Conservation (phyloP, 2,113 vertebrate genomes). For the Tetrax tetrax region DNA sequence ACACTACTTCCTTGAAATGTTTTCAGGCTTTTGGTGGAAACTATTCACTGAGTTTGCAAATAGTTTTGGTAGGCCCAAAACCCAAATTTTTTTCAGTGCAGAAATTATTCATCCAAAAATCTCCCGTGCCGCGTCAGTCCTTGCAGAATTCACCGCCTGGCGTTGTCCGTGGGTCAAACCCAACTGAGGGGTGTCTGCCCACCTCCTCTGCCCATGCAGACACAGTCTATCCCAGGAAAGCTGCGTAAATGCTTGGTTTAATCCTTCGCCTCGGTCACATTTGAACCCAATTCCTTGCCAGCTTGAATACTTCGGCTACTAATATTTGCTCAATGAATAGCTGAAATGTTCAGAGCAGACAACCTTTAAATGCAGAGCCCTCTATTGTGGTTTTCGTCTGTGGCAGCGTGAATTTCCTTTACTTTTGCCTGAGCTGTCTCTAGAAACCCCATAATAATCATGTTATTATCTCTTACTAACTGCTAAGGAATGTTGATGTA, state of each 20-base stretch:
- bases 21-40: slow-evolving; percentile 30
- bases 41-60: slow-evolving; percentile 43
- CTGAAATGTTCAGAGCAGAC: slow-evolving; percentile 23
- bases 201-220: background rate
- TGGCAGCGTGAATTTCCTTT: slow-evolving; percentile 15
- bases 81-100: background rate
- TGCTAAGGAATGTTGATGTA: slow-evolving; percentile 32
- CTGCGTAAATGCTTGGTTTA: background rate
- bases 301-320: background rate
- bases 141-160: background rate
- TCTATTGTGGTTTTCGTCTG: slow-evolving; percentile 31
- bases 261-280: background rate
- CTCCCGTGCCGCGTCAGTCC: background rate
- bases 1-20: background rate
- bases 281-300: background rate
- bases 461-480: slow-evolving; percentile 39
- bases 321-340: background rate
- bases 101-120: background rate
- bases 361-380: background rate
- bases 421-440: background rate
- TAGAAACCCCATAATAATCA: slow-evolving; percentile 15
- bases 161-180: background rate
- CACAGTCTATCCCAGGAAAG: background rate
- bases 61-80: slow-evolving; percentile 25
- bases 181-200: background rate